Base-by-base conservation (phyloP, 2,113 vertebrate species). In the Gambusia holbrooki region DNA sequence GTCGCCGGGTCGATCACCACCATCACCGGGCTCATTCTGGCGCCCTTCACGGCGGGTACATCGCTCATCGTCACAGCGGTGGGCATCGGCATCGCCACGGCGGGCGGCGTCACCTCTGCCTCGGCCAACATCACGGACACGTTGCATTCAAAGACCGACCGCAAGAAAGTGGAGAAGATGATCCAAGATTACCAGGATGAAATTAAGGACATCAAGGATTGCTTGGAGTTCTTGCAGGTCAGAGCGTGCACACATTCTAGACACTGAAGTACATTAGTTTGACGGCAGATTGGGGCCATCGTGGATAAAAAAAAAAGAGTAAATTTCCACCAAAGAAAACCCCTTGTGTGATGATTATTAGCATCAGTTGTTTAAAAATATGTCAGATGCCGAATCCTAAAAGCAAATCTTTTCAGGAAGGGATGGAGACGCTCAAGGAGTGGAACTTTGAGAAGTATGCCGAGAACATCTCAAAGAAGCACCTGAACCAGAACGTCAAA, bases 71-170 rank as follows among this genome's bases (percentile, higher is more conserved):
- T 96, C 63, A 94, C 93, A 0, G 94, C 92, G 0, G 94, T 95
- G 0, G 95, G 95, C 32, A 93, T 95, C 0, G 94, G 94, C 0
- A 81, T 96, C 0, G 94, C 93, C 1, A 94, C 93, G 0, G 94
- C 93, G 0, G 95, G 95, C 0, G 92, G 95, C 0, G n/a, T 95
- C n/a, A 71, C 94, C 0, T 94, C 94, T 0, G 94, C 94, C 0
- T 93, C 94, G 0, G 95, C 94, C 33, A 94, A 94, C 79, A 94
- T 95, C 83, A 95, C 94, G 0, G 95, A 95, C 85, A 93, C 92
- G 2, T 82, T 95, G 25, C 93, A 93, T 71, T 94, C 93, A 4
- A 95, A 93, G 70, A 93, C 90, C 0, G 93, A 94, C 81, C 87
- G 94, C 27, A 93, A 92, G 71, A 94, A 92, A 84, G 94, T 96